Evolutionary conservation across 2,797 vertebrate genomes (phyloP).

Genomic region (Melanotaenia parkinsoni): DNA sequence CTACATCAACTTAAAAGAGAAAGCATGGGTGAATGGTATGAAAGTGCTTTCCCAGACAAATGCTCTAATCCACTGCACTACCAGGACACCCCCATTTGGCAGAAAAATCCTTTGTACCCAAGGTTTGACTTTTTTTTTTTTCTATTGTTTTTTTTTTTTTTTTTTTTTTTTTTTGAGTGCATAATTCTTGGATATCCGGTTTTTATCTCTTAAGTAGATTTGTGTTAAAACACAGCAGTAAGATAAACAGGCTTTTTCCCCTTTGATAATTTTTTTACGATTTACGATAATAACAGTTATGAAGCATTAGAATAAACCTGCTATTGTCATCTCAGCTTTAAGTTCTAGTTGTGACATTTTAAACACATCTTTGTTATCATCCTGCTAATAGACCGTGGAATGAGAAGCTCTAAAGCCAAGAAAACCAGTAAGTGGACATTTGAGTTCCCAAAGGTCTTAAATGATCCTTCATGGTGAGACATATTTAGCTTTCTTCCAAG

Average conservation of each 20-base stretch:
- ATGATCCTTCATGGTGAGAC: neutral
- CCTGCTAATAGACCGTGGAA: neutral
- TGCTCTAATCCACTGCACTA: slow-evolving; percentile 27
- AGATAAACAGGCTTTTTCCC: neutral
- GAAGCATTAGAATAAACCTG: neutral
- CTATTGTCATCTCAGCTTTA: neutral
- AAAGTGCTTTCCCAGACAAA: slow-evolving; percentile 28
- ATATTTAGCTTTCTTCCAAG: neutral
- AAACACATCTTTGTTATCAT: neutral
- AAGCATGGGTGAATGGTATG: slow-evolving; percentile 3
- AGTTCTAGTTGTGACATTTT: neutral
- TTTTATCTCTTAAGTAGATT: slow-evolving; percentile 27
- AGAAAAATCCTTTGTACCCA: slow-evolving; percentile 36
- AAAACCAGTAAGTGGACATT: neutral
- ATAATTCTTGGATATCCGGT: slow-evolving; percentile 53
- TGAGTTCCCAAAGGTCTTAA: slow-evolving; percentile 7
- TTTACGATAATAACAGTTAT: slow-evolving; percentile 9
- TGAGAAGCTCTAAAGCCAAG: neutral
- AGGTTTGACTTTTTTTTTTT: slow-evolving; percentile 22
- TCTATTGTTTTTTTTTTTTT: slow-evolving; percentile 19
- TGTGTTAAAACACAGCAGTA: neutral
- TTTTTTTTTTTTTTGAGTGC: slow-evolving; percentile 15
- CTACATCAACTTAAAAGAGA: slow-evolving; percentile 20
- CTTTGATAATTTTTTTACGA: neutral
- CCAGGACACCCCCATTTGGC: slow-evolving; percentile 14